Evolutionary conservation across 2,888 invertebrate genomes (phyloP).

Genomic region (Ryuthela nishihirai): DNA sequence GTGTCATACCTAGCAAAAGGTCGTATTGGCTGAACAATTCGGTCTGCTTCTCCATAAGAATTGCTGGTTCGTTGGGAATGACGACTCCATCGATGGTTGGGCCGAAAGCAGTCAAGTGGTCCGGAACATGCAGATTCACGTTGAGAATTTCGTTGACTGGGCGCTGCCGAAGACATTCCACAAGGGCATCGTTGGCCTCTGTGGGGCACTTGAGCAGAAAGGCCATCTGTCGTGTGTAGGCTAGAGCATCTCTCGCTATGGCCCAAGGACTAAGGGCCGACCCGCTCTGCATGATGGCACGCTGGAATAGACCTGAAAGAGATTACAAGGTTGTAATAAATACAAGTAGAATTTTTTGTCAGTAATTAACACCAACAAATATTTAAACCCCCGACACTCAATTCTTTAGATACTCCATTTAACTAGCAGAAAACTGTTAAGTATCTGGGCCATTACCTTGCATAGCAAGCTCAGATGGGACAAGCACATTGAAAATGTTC

Average conservation of each 20-base stretch:
- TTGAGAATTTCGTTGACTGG: conserved; percentile 54
- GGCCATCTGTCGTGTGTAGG: conserved; percentile 43
- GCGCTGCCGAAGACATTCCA: conserved; percentile 58
- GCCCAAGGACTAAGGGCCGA: conserved; percentile 75
- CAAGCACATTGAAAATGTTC: no score
- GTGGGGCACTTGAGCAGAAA: conserved; percentile 61
- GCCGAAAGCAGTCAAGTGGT: conserved; percentile 82
- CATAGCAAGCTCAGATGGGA: no score
- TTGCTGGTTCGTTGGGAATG: conserved; percentile 63
- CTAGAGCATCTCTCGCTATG: conserved; percentile 63
- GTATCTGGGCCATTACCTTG: no score
- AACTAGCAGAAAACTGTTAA: no score
- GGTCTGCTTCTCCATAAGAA: conserved; percentile 41
- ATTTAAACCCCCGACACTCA: no score
- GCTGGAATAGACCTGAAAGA: conserved; percentile 64
- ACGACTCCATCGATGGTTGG: conserved; percentile 94
- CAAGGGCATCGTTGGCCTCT: conserved; percentile 37
- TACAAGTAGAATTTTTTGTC: neutral
- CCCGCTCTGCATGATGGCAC: conserved; percentile 71
- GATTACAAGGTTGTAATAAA: neutral
- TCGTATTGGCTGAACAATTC: conserved; percentile 49
- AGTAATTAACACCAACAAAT: no score
- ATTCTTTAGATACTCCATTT: no score
- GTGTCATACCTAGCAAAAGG: conserved; percentile 52
- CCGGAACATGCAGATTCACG: conserved; percentile 51